Percentiles rank a stretch among this genome's conserved stretches.
These are phyloP conservation scores for Gracilinanus agilis DNA, from an alignment of 2,113 vertebrate genomes.

Conservation along the genomic window DNA sequence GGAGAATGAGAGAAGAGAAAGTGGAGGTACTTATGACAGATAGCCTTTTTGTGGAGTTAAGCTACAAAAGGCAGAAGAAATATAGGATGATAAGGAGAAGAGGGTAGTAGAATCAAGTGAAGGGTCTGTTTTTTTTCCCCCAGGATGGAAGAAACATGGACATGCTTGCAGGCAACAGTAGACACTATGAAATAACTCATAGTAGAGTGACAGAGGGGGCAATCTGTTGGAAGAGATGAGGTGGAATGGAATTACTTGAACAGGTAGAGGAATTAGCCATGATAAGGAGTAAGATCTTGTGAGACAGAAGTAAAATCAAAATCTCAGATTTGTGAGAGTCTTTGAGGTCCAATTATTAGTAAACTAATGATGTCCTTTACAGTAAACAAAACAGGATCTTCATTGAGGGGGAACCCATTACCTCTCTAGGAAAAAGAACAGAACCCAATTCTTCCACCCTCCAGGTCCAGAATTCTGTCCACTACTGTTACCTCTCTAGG, in stretches of 20 bases:
- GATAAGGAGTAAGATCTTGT: not conserved
- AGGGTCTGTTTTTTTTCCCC: not conserved
- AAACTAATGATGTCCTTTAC: not conserved
- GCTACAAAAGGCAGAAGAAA: not conserved
- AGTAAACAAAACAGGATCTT: not conserved
- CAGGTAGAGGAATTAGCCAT: not conserved
- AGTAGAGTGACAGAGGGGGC: not conserved
- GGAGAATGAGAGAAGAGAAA: not conserved
- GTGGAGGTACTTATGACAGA: too few relatives aligned
- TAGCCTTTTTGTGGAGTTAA: not conserved
- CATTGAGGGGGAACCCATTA: not conserved
- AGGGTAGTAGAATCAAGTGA: not conserved
- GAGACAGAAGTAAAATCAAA: not conserved
- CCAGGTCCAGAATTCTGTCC: too few relatives aligned
- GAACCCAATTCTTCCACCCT: too few relatives aligned
- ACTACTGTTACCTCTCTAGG: not conserved
- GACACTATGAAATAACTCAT: not conserved
- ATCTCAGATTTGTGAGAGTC: not conserved
- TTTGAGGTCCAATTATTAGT: not conserved
- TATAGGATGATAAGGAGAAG: not conserved
- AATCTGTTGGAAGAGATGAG: not conserved
- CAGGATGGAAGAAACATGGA: not conserved
- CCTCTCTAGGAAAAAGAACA: not conserved
- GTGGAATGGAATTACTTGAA: not conserved
- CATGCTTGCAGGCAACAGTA: not conserved